Conservation (phyloP, 1,140 invertebrate species). For the Leptoteleia sp. region DNA sequence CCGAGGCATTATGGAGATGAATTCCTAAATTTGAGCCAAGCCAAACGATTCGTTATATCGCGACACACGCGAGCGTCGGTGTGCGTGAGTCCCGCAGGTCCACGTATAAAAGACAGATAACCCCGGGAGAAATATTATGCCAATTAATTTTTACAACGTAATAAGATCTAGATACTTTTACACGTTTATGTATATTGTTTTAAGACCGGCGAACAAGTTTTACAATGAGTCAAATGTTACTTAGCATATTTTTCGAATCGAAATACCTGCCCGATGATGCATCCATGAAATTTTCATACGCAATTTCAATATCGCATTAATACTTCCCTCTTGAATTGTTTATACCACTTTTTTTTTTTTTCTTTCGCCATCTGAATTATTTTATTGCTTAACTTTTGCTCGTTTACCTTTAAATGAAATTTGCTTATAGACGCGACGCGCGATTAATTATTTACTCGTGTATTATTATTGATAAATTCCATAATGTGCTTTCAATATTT, state of each 20-base stretch:
- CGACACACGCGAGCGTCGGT: conserved; percentile 45
- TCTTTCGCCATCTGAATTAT: too few relatives aligned
- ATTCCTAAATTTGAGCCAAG: conserved; percentile 64
- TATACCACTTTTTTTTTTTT: too few relatives aligned
- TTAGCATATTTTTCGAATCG: conserved; percentile 46
- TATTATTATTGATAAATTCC: too few relatives aligned
- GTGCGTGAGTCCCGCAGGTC: conserved; percentile 16
- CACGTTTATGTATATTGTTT: conserved; percentile 43
- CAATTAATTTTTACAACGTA: conserved; percentile 65
- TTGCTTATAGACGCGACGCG: too few relatives aligned
- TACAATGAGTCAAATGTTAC: conserved; percentile 39
- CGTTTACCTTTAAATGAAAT: too few relatives aligned
- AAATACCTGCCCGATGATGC: conserved; percentile 34
- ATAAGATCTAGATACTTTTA: conserved; percentile 63
- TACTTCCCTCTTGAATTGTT: too few relatives aligned
- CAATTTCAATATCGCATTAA: too few relatives aligned
- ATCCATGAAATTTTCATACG: background rate
- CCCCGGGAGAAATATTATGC: conserved; percentile 50
- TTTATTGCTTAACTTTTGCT: too few relatives aligned
- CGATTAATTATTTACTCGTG: too few relatives aligned
- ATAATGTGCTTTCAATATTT: too few relatives aligned
- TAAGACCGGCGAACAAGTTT: conserved; percentile 11
- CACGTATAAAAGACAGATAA: conserved; percentile 49
- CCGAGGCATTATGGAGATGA: conserved; percentile 65
- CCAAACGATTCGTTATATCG: conserved; percentile 64